phyloP scores from a whole-genome alignment of 92 coral and sea anemone genomes.

The Plumapathes pennacea region DNA sequence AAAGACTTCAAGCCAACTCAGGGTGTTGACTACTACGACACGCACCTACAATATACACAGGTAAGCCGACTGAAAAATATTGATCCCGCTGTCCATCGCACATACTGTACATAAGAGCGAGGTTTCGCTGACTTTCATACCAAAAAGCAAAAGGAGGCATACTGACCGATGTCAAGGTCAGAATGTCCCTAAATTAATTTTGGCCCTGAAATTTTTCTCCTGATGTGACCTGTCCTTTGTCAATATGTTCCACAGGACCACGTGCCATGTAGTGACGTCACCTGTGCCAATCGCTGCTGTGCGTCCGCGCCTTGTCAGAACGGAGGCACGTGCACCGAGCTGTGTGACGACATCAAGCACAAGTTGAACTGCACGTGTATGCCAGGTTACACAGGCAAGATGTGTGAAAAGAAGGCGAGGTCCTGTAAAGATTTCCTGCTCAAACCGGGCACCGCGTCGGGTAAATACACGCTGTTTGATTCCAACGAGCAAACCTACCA shows the following conservation, averaged over 20 bases:
- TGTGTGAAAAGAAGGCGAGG: slow-evolving; percentile 15
- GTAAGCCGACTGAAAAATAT: no score
- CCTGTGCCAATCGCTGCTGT: slow-evolving; percentile 28
- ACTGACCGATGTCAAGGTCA: no score
- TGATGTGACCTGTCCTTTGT: no score
- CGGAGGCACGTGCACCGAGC: slow-evolving; percentile 28
- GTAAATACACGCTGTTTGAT: slow-evolving; percentile 3
- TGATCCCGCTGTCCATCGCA: no score
- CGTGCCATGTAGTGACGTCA: no score
- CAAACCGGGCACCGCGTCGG: slow-evolving; percentile 5
- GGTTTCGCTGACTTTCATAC: no score
- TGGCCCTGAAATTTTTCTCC: no score
- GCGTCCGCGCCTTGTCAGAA: slow-evolving; percentile 1
- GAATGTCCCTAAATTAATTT: no score
- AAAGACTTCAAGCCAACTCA: not conserved
- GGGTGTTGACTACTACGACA: slow-evolving; percentile 12
- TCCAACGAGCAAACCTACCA: slow-evolving; percentile 2
- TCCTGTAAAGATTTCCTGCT: slow-evolving; percentile 4
- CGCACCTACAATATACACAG: slow-evolving; percentile 3
- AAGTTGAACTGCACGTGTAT: slow-evolving; percentile 17
- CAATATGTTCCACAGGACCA: no score
- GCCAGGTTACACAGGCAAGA: slow-evolving; percentile 10
- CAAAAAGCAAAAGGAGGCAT: no score
- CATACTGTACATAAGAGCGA: no score
- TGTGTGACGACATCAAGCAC: slow-evolving; percentile 14